These are phyloP conservation scores for Bactericera cockerelli DNA, from an alignment of 1,140 invertebrate species.

Conservation along the genomic window DNA sequence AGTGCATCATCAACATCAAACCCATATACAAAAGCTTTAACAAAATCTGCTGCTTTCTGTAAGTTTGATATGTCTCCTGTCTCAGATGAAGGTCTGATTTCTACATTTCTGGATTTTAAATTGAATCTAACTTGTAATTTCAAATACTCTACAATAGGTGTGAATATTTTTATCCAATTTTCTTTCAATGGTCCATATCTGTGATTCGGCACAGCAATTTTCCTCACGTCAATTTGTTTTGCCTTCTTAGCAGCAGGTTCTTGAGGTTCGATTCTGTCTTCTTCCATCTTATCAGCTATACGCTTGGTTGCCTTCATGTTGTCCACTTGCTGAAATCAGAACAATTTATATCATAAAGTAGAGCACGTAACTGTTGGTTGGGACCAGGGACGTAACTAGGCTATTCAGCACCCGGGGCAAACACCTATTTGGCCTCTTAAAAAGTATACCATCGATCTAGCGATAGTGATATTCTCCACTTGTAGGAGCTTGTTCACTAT, in stretches of 20 bases:
- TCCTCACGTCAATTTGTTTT: slow-evolving; percentile 33
- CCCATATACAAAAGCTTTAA: slow-evolving; percentile 88
- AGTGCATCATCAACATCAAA: slow-evolving; percentile 97
- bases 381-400: too few species aligned
- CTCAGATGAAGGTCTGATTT: slow-evolving; percentile 57
- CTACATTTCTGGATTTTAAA: slow-evolving; percentile 76
- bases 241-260: background rate
- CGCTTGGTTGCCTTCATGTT: background rate
- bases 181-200: slow-evolving; percentile 88
- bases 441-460: too few species aligned
- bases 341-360: too few species aligned
- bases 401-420: too few species aligned
- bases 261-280: background rate
- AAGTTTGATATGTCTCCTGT: slow-evolving; percentile 78
- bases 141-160: slow-evolving; percentile 88
- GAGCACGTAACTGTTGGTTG: too few species aligned
- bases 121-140: slow-evolving; percentile 91
- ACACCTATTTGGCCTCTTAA: too few species aligned
- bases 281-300: background rate
- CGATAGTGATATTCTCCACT: too few species aligned
- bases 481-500: too few species aligned
- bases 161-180: slow-evolving; percentile 95
- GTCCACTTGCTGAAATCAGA: too few species aligned
- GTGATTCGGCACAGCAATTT: slow-evolving; percentile 50
- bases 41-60: slow-evolving; percentile 97